Base-by-base conservation (phyloP, 2,113 vertebrate species). In the Apeltes quadracus region DNA sequence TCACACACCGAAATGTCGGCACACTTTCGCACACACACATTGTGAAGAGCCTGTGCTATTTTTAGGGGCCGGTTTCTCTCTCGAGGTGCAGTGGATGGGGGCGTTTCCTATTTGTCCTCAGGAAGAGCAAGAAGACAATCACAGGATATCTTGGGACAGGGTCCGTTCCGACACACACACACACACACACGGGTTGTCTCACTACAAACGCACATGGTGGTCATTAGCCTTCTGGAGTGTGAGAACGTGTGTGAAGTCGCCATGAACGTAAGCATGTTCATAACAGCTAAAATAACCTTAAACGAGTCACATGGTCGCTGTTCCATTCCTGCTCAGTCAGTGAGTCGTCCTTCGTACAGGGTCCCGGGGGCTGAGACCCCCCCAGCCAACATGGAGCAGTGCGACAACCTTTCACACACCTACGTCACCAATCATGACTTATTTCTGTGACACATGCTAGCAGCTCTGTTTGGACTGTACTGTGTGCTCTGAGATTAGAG, bases 91-190 rank as follows among this genome's bases (percentile, higher is more conserved):
- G 71, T 66, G 48, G 27, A 29, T 29, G 38, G 66, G 50, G 65
- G 46, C 63, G 61, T 64, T 80, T 75, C 70, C 76, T 62, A 58
- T 39, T 65, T 54, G 53, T 74, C 77, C 56, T 81, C 85, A 85
- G 90, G 90, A 91, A 89, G 64, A 20, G 7, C 68, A 18, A 56
- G 69, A 84, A 84, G 72, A 91, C 90, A 91, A 91, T 91, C 57
- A 79, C 78, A 91, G 90, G 90, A 91, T 87, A 82, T 91, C 50
- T 85, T 81, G 82, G 85, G 84, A 90, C 80, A 83, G 74, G 69
- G 76, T 70, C 66, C 6, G 2, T 68, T 77, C 44, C 53, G 57
- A 58, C 51, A 70, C 36, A 61, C 23, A 54, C 51, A 54, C 51
- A 54, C 51, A 54, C 51, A 54, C 51, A 54, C 23, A 22, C 22